phyloP scores from a whole-genome alignment of 2,797 vertebrate genomes.

The Hypotaenidia okinawae region DNA sequence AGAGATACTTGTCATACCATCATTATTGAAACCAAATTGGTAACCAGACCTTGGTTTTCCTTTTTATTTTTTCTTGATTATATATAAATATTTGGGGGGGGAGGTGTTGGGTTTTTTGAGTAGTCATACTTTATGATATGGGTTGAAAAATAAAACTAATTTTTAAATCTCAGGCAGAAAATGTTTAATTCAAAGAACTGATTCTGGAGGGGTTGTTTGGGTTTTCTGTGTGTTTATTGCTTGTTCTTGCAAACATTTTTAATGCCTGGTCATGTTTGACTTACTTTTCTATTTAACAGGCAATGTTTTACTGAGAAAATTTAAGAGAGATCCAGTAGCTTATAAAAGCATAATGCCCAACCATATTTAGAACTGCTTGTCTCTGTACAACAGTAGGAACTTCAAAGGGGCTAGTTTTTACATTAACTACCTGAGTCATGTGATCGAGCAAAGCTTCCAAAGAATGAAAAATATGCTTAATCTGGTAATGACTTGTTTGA shows the following conservation, averaged over 20 bases:
- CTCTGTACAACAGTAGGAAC: background rate
- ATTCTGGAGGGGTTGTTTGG: background rate
- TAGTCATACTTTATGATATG: background rate
- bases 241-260: background rate
- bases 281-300: background rate
- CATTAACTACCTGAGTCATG: background rate
- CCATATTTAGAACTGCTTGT: background rate
- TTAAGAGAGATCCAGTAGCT: background rate
- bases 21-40: background rate
- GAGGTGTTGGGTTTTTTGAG: background rate
- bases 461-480: slow-evolving; percentile 48
- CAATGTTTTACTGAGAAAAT: background rate
- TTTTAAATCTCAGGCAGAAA: background rate
- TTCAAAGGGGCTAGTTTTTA: background rate
- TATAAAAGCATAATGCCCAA: background rate
- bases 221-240: background rate
- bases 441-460: slow-evolving; percentile 33
- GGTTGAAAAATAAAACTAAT: background rate
- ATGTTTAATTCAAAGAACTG: background rate
- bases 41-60: background rate
- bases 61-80: slow-evolving; percentile 12
- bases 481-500: slow-evolving; percentile 12
- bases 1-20: background rate
- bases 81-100: background rate
- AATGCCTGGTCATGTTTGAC: background rate